Evolutionary conservation across 2,113 vertebrate species (phyloP).

Genomic region (Alosa alosa): DNA sequence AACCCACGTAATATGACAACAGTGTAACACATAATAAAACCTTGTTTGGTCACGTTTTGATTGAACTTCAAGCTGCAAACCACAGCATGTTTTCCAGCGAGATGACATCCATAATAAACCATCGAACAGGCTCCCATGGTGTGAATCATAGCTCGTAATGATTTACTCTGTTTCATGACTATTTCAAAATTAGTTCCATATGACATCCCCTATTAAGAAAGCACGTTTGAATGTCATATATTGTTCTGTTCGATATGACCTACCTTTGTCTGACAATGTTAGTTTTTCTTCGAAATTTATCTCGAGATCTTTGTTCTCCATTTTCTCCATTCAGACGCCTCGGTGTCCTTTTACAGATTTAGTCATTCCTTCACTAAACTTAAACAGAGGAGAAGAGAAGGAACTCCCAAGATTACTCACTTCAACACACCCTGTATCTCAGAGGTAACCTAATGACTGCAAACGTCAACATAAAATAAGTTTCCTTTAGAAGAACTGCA

Average conservation of each 20-base stretch:
- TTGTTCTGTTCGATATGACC: slow-evolving; percentile 41
- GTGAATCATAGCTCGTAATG: neutral
- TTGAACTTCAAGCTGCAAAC: neutral
- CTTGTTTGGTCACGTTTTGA: neutral
- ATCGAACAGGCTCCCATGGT: neutral
- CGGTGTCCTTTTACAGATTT: slow-evolving; percentile 54
- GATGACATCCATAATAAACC: neutral
- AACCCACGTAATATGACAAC: neutral
- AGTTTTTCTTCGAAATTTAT: slow-evolving; percentile 66
- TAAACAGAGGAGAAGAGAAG: slow-evolving; percentile 53
- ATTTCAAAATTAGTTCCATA: neutral
- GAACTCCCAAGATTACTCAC: slow-evolving; percentile 57
- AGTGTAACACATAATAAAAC: neutral
- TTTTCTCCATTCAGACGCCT: slow-evolving; percentile 61
- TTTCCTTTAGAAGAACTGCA: neutral
- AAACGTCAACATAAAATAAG: slow-evolving; percentile 39
- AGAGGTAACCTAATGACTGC: slow-evolving; percentile 26
- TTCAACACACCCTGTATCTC: slow-evolving; percentile 60
- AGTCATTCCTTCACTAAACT: slow-evolving; percentile 71
- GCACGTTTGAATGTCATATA: slow-evolving; percentile 11
- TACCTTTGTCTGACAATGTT: slow-evolving; percentile 67
- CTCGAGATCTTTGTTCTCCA: slow-evolving; percentile 71
- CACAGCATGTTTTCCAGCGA: neutral
- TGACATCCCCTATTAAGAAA: neutral
- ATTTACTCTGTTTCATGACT: neutral